Base-by-base conservation (phyloP, 1,140 invertebrate genomes). In the Euura saliciscinereae region DNA sequence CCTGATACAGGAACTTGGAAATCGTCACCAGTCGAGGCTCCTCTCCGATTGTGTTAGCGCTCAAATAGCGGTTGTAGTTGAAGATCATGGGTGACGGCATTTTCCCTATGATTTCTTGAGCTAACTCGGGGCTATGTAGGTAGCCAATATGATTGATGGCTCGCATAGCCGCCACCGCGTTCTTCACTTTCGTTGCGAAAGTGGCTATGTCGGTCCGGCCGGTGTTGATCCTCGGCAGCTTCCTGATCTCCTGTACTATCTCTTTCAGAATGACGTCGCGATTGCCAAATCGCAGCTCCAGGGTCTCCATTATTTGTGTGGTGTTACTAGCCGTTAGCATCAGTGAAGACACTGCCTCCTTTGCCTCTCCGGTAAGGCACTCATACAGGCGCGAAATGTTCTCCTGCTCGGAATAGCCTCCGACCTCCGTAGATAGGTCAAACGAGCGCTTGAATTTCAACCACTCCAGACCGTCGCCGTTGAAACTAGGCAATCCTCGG, bases 21-120 rank as follows among this genome's bases (percentile, higher is more conserved):
- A 28, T 28, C 28, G 28, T 28, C 28, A 28, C 28, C 28, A 28
- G 28, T 28, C 28, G 28, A 28, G 28, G 28, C 28, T 28, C 28
- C 0, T 28, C 28, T 28, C 28, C 28, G 13, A 13, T 5, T 59
- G 46, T 66, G 2, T 8, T n/a, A 28, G 6, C 44, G 43, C 11
- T 71, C 11, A 11, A 71, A 51, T 51, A 74, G 5, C 46, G 43
- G 64, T 70, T 71, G 13, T 74, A 71, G 44, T 71, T 42, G 43
- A 66, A 64, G 8, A 71, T 59, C 64, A 44, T 46, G 2, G 65
- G 44, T 5, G 5, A 6, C 3, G 69, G 69, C 8, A 71, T 5
- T 13, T 74, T 74, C 2, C 42, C 2, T 2, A 69, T 43, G 8
- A 67, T 59, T 3, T 43, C 2, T 3, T 6, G 8, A 11, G 13